These are phyloP conservation scores for Mizuhopecten yessoensis DNA, from an alignment of 1,140 invertebrate genomes.

Conservation along the genomic window DNA sequence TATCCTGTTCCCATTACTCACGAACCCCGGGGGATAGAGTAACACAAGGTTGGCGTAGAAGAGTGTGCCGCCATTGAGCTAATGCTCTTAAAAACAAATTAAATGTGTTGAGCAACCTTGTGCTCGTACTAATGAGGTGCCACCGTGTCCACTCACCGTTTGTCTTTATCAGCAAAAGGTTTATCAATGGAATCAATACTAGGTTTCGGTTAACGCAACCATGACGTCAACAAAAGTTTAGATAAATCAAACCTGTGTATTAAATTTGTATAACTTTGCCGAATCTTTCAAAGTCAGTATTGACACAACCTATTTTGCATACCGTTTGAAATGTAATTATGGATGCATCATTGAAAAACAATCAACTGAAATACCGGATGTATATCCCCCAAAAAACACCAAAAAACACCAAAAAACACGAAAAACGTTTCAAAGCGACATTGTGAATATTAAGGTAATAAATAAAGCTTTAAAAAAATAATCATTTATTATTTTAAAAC, in stretches of 20 bases:
- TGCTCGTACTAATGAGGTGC: neutral
- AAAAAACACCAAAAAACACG: too few relatives aligned
- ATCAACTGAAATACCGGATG: too few relatives aligned
- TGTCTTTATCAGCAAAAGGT: neutral
- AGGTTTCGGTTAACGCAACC: neutral
- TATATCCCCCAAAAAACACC: too few relatives aligned
- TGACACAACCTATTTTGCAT: neutral
- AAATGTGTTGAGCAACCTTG: neutral
- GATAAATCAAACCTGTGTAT: neutral
- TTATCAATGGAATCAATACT: slow-evolving; percentile 6
- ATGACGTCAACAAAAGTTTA: neutral
- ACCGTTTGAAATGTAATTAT: neutral
- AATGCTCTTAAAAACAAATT: neutral
- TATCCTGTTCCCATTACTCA: neutral
- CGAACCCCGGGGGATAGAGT: neutral
- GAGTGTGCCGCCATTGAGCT: neutral
- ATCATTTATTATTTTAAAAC: too few relatives aligned
- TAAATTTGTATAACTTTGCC: neutral
- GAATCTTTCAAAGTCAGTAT: neutral
- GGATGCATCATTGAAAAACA: too few relatives aligned
- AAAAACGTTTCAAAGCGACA: too few relatives aligned
- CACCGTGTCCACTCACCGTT: neutral
- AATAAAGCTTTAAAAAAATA: too few relatives aligned
- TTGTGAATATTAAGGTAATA: too few relatives aligned
- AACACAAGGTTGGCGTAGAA: neutral